Evolutionary conservation across 2,888 invertebrate species (phyloP), one percentile per base, ranked within the genome.

Genomic region (Ganaspis brasiliensis): DNA sequence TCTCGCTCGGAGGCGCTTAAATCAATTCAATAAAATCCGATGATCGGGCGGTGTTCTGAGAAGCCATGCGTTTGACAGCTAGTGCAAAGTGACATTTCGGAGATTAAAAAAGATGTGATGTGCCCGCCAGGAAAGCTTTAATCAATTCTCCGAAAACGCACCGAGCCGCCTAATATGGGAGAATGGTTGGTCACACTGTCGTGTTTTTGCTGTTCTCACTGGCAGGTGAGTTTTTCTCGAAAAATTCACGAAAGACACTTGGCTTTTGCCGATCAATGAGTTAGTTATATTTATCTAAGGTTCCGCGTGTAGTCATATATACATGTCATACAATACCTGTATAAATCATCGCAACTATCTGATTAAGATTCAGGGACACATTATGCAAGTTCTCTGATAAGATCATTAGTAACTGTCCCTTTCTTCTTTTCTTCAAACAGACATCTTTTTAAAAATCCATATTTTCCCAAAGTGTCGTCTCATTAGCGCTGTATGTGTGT

Each of bases 131-230:
- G 73, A 78, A 63, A 77, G 75, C 76, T 82, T 79, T 80, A 84
- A 82, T 77, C 67, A 56, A 77, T 79, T 83, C 84, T 80, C 61
- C 45, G 73, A 72, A 74, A 73, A 78, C 76, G 82, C 77, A 81
- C 73, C 61, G 82, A 78, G 74, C 72, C 78, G 73, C 83, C 84
- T 90, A 90, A 89, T 90, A 90, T 90, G 90, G 90, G 85, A 90
- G 89, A 86, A 90, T 90, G 90, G 87, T 88, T 80, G 87, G 81
- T 82, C 86, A 86, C 86, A 86, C 86, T 82, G 85, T 88, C 82
- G 85, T 88, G 82, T 85, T 87, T 83, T 87, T 90, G 87, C 87
- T 90, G 83, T 85, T 90, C 84, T 84, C 88, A 83, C 85, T 90
- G 83, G 84, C 90, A 89, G 90, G 90, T 90, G 85, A 87, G 75